phyloP scores from a whole-genome alignment of 2,888 invertebrate genomes.

The Blastobasis adustella region DNA sequence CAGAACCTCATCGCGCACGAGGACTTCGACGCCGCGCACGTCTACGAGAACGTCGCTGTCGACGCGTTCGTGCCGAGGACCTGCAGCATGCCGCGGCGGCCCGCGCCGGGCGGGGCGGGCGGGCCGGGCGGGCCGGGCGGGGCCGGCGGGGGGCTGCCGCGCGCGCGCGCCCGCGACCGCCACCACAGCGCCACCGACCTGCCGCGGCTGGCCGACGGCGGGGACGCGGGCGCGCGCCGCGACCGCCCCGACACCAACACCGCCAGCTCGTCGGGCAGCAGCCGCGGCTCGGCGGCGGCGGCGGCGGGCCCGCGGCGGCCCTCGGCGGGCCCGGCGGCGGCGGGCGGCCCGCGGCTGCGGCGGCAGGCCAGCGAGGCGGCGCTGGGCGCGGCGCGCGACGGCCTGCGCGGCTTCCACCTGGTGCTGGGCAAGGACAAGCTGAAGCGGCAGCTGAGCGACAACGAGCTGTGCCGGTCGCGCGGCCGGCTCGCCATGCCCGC shows the following conservation, averaged over 20 bases:
- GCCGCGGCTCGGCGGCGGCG: constrained; percentile 28
- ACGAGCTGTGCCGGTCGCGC: constrained; percentile 50
- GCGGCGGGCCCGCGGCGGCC: constrained; percentile 25
- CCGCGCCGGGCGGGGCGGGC: constrained; percentile 42
- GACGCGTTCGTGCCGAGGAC: constrained; percentile 56
- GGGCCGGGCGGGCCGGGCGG: constrained; percentile 61
- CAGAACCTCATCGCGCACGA: constrained; percentile 64
- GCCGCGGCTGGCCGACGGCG: constrained; percentile 39
- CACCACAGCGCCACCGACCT: constrained; percentile 50
- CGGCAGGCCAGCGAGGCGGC: constrained; percentile 57
- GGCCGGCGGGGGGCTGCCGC: constrained; percentile 30
- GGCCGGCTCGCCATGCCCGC: constrained; percentile 60
- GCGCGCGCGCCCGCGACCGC: constrained; percentile 49
- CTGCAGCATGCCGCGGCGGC: constrained; percentile 66
- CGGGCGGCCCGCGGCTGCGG: constrained; percentile 30
- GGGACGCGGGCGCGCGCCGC: constrained; percentile 18
- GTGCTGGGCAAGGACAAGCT: constrained; percentile 58
- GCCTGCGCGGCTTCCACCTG: constrained; percentile 49
- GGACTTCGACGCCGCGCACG: constrained; percentile 50
- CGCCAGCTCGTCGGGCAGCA: constrained; percentile 51
- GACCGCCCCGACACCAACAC: constrained; percentile 34
- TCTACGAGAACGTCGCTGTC: constrained; percentile 61
- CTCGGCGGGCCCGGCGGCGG: constrained; percentile 23
- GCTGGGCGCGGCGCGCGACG: constrained; percentile 31
- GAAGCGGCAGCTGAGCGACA: constrained; percentile 60